A percentile compares a stretch with the other conserved stretches of the same genome.
These are phyloP conservation scores for Alexandromys fortis DNA, from an alignment of 2,113 vertebrate species.

Conservation along the genomic window DNA sequence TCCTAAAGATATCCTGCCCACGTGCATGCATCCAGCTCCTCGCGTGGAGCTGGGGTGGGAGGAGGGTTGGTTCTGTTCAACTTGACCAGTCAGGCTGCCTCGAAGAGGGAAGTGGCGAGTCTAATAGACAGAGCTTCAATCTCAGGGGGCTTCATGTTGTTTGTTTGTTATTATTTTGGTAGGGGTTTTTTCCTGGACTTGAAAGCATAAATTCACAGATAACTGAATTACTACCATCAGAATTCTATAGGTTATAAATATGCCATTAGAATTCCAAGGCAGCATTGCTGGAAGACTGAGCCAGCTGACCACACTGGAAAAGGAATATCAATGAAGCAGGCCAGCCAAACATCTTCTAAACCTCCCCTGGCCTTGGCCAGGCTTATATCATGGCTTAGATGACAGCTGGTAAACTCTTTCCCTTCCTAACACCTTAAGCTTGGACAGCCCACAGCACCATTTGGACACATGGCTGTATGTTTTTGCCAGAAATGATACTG, in stretches of 20 bases:
- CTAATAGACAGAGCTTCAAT: neutral
- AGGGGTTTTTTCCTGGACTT: neutral
- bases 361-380: neutral
- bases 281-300: neutral
- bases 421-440: neutral
- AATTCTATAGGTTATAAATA: neutral
- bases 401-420: neutral
- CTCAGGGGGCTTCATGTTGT: neutral
- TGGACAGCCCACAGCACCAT: neutral
- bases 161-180: neutral
- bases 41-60: neutral
- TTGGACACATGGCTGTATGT: neutral
- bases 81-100: neutral
- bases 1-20: neutral
- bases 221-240: neutral
- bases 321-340: neutral
- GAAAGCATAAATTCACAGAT: neutral
- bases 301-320: neutral
- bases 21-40: neutral
- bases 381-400: neutral
- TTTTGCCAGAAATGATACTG: neutral
- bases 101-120: neutral
- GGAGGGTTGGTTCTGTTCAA: neutral
- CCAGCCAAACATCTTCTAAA: neutral
- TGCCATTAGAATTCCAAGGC: slow-evolving; percentile 8